phyloP scores from a whole-genome alignment of 2,888 invertebrate species.

The Anodontia alba region DNA sequence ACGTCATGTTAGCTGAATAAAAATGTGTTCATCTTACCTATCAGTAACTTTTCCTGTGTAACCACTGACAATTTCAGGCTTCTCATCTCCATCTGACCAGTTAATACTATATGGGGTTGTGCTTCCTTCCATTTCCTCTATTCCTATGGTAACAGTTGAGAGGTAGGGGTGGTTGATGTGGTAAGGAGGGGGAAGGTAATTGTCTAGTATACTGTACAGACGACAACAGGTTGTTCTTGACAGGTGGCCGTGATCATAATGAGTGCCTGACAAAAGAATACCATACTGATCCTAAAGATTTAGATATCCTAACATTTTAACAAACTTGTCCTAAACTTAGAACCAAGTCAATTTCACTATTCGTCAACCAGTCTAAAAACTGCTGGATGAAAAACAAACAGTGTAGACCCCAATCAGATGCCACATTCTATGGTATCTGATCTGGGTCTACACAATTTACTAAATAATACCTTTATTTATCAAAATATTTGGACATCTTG shows the following conservation, averaged over 20 bases:
- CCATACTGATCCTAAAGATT: not conserved
- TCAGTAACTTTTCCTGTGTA: conserved; percentile 70
- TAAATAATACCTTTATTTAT: too few species aligned
- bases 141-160: conserved; percentile 60
- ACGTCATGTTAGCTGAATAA: too few species aligned
- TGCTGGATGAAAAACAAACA: too few species aligned
- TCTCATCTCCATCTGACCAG: conserved; percentile 77
- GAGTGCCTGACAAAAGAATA: conserved; percentile 60
- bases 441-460: too few species aligned
- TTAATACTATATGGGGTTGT: conserved; percentile 70
- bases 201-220: conserved; percentile 70
- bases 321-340: too few species aligned
- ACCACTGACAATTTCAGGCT: conserved; percentile 74
- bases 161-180: conserved; percentile 74
- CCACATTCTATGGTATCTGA: too few species aligned
- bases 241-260: conserved; percentile 80
- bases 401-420: too few species aligned
- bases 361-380: too few species aligned
- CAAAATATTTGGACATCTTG: too few species aligned
- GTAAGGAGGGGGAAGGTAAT: conserved; percentile 70
- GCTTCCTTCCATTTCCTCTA: conserved; percentile 53
- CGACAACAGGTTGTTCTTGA: conserved; percentile 81
- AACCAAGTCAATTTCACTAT: too few species aligned
- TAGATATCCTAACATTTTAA: not conserved
- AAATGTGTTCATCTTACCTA: too few species aligned